Evolutionary conservation across 2,113 vertebrate genomes (phyloP).

Genomic region (Phylloscopus trochilus): DNA sequence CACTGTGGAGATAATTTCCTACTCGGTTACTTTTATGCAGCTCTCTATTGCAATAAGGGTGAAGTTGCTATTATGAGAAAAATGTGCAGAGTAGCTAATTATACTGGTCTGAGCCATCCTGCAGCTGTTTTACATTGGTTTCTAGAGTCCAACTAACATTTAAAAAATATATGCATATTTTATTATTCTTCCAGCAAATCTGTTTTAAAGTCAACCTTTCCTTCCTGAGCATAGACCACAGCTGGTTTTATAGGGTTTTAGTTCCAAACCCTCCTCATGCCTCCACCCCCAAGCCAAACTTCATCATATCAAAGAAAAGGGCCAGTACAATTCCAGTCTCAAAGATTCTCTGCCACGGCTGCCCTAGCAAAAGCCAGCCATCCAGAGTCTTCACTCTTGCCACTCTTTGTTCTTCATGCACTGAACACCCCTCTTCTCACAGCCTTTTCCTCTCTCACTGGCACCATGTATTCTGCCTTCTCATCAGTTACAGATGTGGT

Average conservation of each 20-base stretch:
- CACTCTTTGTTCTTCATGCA: neutral
- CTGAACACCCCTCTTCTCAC: neutral
- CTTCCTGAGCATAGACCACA: neutral
- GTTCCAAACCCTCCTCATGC: neutral
- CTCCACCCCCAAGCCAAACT: accelerated
- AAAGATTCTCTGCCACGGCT: neutral
- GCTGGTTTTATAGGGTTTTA: neutral
- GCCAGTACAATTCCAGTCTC: neutral
- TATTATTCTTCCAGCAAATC: neutral
- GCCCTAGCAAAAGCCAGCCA: neutral
- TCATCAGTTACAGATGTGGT: neutral
- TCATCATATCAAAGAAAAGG: neutral
- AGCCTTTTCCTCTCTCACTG: neutral
- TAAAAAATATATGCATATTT: neutral
- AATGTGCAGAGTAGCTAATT: neutral
- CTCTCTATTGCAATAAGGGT: neutral
- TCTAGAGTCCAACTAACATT: neutral
- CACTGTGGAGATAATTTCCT: neutral
- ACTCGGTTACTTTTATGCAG: neutral
- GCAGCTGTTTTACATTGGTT: conserved; percentile 1
- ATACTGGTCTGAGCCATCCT: neutral
- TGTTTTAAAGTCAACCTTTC: neutral
- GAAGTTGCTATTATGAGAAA: neutral
- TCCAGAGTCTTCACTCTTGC: neutral
- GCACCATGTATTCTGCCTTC: neutral